Evolutionary conservation across 2,113 vertebrate species (phyloP), one percentile per base, ranked within the genome.

Genomic region (Bettongia penicillata): DNA sequence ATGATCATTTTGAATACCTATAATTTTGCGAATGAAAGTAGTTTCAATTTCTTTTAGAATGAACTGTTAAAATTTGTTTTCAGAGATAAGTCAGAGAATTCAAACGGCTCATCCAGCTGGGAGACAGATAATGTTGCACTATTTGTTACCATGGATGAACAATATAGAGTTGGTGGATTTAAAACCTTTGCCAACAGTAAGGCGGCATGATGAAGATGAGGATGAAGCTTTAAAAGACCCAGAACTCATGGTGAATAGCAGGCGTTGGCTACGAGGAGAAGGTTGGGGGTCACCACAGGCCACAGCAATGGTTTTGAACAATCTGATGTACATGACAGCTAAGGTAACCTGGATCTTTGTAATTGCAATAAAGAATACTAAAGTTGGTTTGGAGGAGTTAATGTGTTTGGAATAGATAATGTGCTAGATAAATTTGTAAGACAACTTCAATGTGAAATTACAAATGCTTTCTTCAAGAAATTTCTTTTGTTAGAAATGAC

Each of bases 291-390:
- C 99, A 3, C 99, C 99, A 0, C 99, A 99, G 77, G 99, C 99
- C 93, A 99, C 99, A 43, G 99, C 99, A 89, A 99, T 99, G 99
- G 99, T 99, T 98, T 98, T 99, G 95, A 99, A 99, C 98, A 99
- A 99, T 96, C 99, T 99, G 84, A 99, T 99, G 99, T 99, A 99
- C 97, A 99, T 99, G 99, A 99, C 99, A 2, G 99, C 99, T 37
- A 99, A 99, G 99, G 99, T 99, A 98, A 98, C 68, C 0, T 84
- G 37, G 25, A 10, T 43, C 37, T 84, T 52, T 19, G n/a, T 22
- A 2, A 2, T 49, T 92, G 48, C 94, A 49, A 43, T 31, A 37
- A 25, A 92, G 28, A 91, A 10, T 25, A 50, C 5, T 16, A 24
- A 77, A 84, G 19, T 19, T 84, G n/a, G 24, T 93, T 89, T 51